These are phyloP conservation scores for Drosophila orosa DNA, from an alignment of 1,140 invertebrate genomes.

Conservation along the genomic window DNA sequence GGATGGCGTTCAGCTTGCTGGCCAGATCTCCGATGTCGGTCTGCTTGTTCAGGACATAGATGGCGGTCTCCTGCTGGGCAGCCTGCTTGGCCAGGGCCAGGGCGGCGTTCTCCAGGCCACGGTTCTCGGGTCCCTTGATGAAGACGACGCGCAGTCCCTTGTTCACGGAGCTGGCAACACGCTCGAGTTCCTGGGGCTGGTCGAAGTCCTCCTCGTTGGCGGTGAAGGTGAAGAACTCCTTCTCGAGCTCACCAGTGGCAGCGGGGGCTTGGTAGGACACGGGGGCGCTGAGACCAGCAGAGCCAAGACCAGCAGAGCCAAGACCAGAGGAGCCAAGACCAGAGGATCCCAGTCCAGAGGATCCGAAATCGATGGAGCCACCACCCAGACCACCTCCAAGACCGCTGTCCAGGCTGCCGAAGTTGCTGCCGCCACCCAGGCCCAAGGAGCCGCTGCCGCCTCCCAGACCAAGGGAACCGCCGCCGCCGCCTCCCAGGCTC, in stretches of 20 bases:
- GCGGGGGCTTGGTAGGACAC: constrained; percentile 65
- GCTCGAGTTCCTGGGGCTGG: constrained; percentile 57
- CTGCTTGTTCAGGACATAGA: constrained; percentile 76
- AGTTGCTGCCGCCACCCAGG: constrained; percentile 26
- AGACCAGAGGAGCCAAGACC: constrained; percentile 36
- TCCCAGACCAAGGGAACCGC: constrained; percentile 23
- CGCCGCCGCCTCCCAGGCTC: constrained; percentile 19
- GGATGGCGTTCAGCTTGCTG: constrained; percentile 65
- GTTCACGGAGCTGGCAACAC: constrained; percentile 57
- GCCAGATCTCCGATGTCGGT: constrained; percentile 67
- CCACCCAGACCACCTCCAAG: constrained; percentile 45
- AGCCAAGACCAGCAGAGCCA: constrained; percentile 33
- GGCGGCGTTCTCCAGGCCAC: constrained; percentile 74
- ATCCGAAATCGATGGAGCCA: constrained; percentile 29
- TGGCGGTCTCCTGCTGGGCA: constrained; percentile 75
- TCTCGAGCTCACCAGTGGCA: constrained; percentile 59
- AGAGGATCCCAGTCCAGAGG: constrained; percentile 38
- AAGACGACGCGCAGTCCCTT: constrained; percentile 77
- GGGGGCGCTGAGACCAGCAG: constrained; percentile 45
- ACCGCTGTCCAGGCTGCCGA: constrained; percentile 29
- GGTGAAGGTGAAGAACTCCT: constrained; percentile 71
- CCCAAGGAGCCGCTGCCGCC: constrained; percentile 20
- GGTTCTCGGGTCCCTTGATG: constrained; percentile 80
- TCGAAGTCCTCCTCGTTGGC: constrained; percentile 74
- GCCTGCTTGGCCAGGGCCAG: constrained; percentile 76